A percentile compares a stretch with the other conserved stretches of the same genome.
Evolutionary conservation across 1,140 invertebrate genomes (phyloP).

Genomic region (Leptinotarsa lineolata): DNA sequence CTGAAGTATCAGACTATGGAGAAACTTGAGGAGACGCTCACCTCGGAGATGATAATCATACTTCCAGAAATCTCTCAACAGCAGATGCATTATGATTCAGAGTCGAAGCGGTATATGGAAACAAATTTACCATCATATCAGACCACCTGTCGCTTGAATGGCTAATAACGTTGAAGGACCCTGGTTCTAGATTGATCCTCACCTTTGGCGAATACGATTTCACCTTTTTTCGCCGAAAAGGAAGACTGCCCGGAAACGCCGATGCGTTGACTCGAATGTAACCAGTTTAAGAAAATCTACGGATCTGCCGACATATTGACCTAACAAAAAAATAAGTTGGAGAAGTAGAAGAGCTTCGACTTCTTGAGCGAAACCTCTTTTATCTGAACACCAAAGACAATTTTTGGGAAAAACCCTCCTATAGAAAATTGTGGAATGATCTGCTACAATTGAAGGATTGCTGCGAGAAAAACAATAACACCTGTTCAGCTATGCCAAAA

Average conservation of each 20-base stretch:
- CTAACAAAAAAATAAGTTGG: neutral
- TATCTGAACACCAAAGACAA: neutral
- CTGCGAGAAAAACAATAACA: neutral
- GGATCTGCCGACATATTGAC: neutral
- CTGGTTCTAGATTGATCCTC: neutral
- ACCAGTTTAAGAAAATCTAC: neutral
- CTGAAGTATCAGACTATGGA: constrained; percentile 11
- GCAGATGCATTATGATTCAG: constrained; percentile 50
- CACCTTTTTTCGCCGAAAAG: neutral
- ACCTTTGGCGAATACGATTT: neutral
- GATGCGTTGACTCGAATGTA: neutral
- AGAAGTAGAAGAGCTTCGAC: neutral
- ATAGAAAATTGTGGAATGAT: neutral
- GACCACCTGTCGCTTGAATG: no score
- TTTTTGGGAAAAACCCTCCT: neutral
- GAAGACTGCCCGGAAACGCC: neutral
- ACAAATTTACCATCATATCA: constrained; percentile 20
- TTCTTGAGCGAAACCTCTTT: neutral
- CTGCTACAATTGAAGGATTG: neutral
- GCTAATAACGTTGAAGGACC: neutral
- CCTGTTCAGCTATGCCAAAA: neutral
- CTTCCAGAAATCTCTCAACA: constrained; percentile 50
- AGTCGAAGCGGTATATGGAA: constrained; percentile 26
- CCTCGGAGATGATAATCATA: constrained; percentile 29
- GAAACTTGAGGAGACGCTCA: constrained; percentile 26